These are phyloP conservation scores for Typhlichthys eigenmanni DNA, from an alignment of 2,797 vertebrate species.

Conservation along the genomic window DNA sequence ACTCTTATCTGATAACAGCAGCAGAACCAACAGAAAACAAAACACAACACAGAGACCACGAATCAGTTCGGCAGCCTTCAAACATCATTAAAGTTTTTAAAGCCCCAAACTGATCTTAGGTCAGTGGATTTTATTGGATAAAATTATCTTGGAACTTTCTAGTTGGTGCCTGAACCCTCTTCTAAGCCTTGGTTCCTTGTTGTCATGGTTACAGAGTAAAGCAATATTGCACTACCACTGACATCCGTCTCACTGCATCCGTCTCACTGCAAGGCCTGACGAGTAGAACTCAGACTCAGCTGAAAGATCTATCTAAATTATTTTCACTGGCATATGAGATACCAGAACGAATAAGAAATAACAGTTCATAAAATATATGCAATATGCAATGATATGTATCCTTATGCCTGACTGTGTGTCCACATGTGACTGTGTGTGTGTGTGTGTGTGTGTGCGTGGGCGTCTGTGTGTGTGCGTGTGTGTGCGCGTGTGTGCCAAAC, in stretches of 20 bases:
- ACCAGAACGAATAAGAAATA: constrained; percentile 32
- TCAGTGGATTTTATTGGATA: constrained; percentile 12
- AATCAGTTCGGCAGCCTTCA: neutral
- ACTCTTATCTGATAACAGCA: neutral
- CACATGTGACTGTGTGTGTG: constrained; percentile 22
- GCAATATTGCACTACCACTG: constrained; percentile 48
- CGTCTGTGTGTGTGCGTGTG: neutral
- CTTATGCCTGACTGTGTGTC: constrained; percentile 19
- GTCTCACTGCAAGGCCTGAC: constrained; percentile 63
- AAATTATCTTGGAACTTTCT: constrained; percentile 15
- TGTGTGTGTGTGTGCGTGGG: constrained; percentile 11
- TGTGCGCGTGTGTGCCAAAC: neutral
- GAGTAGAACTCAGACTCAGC: constrained; percentile 61
- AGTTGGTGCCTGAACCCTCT: constrained; percentile 1
- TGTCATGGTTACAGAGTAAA: constrained; percentile 77
- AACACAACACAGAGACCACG: neutral
- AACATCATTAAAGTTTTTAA: constrained; percentile 8
- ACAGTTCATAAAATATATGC: constrained; percentile 37
- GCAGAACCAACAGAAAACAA: neutral
- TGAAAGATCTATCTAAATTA: constrained; percentile 30
- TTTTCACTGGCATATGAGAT: constrained; percentile 35
- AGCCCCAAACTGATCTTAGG: neutral
- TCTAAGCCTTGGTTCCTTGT: constrained; percentile 64
- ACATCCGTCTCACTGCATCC: neutral
- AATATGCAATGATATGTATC: constrained; percentile 51